Percentiles rank a stretch among this genome's conserved stretches.
These are phyloP conservation scores for Bedellia somnulentella DNA, from an alignment of 2,888 invertebrate genomes.

Conservation along the genomic window DNA sequence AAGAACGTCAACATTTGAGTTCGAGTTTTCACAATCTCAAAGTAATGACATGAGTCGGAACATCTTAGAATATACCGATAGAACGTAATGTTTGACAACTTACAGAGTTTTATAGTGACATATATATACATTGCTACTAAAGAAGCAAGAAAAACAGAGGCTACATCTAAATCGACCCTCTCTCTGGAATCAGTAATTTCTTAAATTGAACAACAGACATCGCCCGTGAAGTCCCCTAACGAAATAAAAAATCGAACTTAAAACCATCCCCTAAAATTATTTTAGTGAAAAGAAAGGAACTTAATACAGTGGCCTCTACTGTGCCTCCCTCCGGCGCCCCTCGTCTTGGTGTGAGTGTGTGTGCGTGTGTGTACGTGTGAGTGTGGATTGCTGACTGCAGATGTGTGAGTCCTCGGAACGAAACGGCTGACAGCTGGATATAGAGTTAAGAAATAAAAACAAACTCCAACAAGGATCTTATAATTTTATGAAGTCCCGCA, in stretches of 20 bases:
- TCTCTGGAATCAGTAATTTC: slow-evolving; percentile 38
- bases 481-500: not conserved
- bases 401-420: slow-evolving; percentile 43
- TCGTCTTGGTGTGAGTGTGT: slow-evolving; percentile 17
- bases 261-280: slow-evolving; percentile 61
- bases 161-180: slow-evolving; percentile 18
- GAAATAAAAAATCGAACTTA: slow-evolving; percentile 56
- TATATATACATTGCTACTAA: not conserved
- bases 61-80: too few species aligned
- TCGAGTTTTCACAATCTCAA: too few species aligned
- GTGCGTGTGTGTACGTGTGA: slow-evolving; percentile 20
- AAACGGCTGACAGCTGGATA: slow-evolving; percentile 33
- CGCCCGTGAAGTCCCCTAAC: slow-evolving; percentile 28
- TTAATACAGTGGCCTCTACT: slow-evolving; percentile 56
- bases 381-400: slow-evolving; percentile 14
- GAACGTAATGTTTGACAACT: too few species aligned
- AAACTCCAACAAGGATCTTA: not conserved
- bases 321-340: slow-evolving; percentile 43
- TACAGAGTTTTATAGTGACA: not conserved
- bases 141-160: slow-evolving; percentile 10
- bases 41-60: too few species aligned
- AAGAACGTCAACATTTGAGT: too few species aligned
- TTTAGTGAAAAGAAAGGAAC: slow-evolving; percentile 62
- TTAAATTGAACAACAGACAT: slow-evolving; percentile 35
- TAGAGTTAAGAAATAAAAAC: slow-evolving; percentile 1